A percentile compares a stretch with the other conserved stretches of the same genome.
These are phyloP conservation scores for Mamestra configurata DNA, from an alignment of 1,140 invertebrate species.

Conservation along the genomic window DNA sequence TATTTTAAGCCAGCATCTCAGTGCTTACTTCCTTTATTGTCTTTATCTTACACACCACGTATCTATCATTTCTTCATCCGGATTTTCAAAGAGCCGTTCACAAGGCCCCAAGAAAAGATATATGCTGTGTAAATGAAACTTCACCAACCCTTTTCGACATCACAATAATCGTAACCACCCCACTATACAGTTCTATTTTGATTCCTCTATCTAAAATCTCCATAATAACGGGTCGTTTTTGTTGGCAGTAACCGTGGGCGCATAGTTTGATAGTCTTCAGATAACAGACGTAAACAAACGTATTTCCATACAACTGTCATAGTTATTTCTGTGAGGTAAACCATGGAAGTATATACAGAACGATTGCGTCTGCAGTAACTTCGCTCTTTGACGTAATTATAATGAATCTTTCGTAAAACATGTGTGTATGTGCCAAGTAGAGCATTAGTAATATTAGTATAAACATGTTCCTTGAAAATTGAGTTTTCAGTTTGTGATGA, in stretches of 20 bases:
- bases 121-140: no score
- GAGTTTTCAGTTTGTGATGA: conserved; percentile 12
- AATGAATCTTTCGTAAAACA: conserved; percentile 64
- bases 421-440: conserved; percentile 58
- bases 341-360: conserved; percentile 3
- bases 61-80: no score
- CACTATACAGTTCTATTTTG: background rate
- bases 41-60: no score
- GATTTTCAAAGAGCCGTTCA: no score
- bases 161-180: background rate
- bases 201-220: background rate
- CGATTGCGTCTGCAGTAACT: conserved; percentile 51
- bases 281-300: conserved; percentile 40
- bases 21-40: no score
- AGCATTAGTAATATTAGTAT: conserved; percentile 28
- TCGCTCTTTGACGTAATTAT: conserved; percentile 42
- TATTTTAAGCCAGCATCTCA: no score
- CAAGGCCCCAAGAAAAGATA: no score
- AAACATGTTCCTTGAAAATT: conserved; percentile 23
- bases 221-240: background rate
- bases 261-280: conserved; percentile 7
- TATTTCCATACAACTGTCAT: conserved; percentile 41
- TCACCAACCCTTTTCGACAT: background rate
- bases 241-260: conserved; percentile 22
- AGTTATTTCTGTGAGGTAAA: conserved; percentile 24